These are phyloP conservation scores for Geotrupes spiniger DNA, from an alignment of 2,888 invertebrate species.

Conservation along the genomic window DNA sequence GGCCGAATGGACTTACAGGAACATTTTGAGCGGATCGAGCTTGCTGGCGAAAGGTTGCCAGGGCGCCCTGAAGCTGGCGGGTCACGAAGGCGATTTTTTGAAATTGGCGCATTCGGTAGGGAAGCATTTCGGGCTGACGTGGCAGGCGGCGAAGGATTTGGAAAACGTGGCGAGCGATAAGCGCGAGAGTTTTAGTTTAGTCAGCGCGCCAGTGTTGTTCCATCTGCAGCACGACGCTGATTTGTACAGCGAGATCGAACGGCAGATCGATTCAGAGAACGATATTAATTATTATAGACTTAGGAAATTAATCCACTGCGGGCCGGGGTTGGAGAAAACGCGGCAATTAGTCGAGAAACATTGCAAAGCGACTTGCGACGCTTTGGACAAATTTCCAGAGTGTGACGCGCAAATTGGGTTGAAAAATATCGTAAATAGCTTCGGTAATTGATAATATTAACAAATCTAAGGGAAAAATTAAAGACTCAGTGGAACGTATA, in stretches of 20 bases:
- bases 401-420: too few species aligned
- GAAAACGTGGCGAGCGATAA: slow-evolving; percentile 26
- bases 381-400: too few species aligned
- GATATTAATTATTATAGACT: slow-evolving; percentile 25
- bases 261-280: slow-evolving; percentile 58
- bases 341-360: too few species aligned
- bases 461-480: too few species aligned
- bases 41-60: slow-evolving; percentile 80
- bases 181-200: slow-evolving; percentile 60
- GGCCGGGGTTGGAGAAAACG: slow-evolving; percentile 69
- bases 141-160: slow-evolving; percentile 58
- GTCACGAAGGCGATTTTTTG: slow-evolving; percentile 70
- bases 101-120: slow-evolving; percentile 81
- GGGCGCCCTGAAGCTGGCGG: slow-evolving; percentile 77
- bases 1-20: slow-evolving; percentile 75
- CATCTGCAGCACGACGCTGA: slow-evolving; percentile 70
- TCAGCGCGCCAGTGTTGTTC: slow-evolving; percentile 78
- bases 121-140: slow-evolving; percentile 81
- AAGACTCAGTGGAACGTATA: too few species aligned
- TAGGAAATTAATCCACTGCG: slow-evolving; percentile 43
- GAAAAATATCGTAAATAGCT: too few species aligned
- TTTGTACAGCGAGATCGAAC: slow-evolving; percentile 64
- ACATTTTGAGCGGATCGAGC: slow-evolving; percentile 72
- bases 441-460: too few species aligned
- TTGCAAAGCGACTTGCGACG: too few species aligned